Percentiles rank a stretch among this genome's conserved stretches.
Evolutionary conservation across 2,113 vertebrate species (phyloP).

Genomic region (Cryptomyrus ogoouensis): DNA sequence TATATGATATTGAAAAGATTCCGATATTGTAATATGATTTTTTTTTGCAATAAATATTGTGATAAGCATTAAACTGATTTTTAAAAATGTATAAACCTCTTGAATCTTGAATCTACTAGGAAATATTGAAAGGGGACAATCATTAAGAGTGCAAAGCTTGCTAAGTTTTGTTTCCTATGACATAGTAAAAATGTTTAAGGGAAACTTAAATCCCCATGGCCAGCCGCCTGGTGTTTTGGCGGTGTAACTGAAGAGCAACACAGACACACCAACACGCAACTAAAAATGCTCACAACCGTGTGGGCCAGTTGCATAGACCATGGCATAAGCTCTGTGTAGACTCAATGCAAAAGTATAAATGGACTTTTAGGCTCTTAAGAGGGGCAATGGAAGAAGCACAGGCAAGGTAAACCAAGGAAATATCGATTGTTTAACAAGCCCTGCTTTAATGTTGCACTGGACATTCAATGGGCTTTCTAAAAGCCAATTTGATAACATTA

Average conservation of each 20-base stretch:
- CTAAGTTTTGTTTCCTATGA: not conserved
- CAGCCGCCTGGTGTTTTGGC: not conserved
- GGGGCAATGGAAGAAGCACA: slow-evolving; percentile 6
- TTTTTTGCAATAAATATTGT: not conserved
- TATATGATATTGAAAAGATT: not conserved
- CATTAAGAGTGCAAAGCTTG: not conserved
- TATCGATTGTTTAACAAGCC: slow-evolving; percentile 28
- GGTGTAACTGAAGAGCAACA: not conserved
- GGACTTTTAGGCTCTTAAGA: not conserved
- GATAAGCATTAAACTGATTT: not conserved
- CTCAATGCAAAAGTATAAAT: not conserved
- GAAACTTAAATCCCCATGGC: not conserved
- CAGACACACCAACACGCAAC: not conserved
- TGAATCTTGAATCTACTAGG: not conserved
- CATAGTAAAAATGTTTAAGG: not conserved
- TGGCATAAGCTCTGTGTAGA: not conserved
- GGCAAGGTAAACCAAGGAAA: slow-evolving; percentile 22
- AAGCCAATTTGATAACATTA: not conserved
- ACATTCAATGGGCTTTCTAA: not conserved
- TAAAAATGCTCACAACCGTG: not conserved
- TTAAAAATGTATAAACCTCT: not conserved
- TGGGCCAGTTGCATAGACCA: not conserved
- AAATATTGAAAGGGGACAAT: not conserved
- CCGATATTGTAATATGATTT: not conserved
- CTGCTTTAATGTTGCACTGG: not conserved